Conservation (phyloP, 1,140 invertebrate species). For the Drosophila erecta region DNA sequence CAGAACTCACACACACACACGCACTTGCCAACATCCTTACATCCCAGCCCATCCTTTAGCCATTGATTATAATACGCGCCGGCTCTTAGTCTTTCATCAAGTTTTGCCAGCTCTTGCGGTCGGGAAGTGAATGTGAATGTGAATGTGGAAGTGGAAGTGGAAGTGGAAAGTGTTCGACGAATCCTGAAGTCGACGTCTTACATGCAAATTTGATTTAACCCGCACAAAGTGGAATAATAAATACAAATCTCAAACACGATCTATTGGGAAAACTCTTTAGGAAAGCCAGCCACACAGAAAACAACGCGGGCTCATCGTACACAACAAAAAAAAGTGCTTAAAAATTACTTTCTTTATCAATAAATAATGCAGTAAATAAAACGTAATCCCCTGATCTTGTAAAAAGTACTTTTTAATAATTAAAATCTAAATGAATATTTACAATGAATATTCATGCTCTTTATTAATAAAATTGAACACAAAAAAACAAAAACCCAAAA, state of each 20-base stretch:
- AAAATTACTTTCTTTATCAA: too few relatives aligned
- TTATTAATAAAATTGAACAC: too few relatives aligned
- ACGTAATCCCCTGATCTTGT: too few relatives aligned
- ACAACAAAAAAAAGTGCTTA: not conserved
- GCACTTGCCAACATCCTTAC: not conserved
- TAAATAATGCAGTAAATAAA: not conserved
- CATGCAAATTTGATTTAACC: constrained; percentile 67
- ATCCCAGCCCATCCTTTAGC: not conserved
- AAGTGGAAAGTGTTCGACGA: constrained; percentile 11
- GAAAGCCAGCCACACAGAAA: not conserved
- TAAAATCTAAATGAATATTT: not conserved
- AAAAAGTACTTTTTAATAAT: not conserved
- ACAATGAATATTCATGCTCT: not conserved
- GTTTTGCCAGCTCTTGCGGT: constrained; percentile 19
- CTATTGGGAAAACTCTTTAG: constrained; percentile 21
- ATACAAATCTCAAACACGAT: constrained; percentile 58
- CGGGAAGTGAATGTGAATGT: not conserved
- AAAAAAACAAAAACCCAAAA: too few relatives aligned
- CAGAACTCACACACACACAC: constrained; percentile 22
- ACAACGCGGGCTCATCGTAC: not conserved
- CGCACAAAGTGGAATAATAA: constrained; percentile 68
- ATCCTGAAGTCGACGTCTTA: constrained; percentile 43
- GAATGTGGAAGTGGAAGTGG: not conserved
- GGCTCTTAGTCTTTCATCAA: constrained; percentile 60
- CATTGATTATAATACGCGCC: constrained; percentile 64